Conservation (phyloP, 2,888 invertebrate genomes). For the Electrophaes corylata region DNA sequence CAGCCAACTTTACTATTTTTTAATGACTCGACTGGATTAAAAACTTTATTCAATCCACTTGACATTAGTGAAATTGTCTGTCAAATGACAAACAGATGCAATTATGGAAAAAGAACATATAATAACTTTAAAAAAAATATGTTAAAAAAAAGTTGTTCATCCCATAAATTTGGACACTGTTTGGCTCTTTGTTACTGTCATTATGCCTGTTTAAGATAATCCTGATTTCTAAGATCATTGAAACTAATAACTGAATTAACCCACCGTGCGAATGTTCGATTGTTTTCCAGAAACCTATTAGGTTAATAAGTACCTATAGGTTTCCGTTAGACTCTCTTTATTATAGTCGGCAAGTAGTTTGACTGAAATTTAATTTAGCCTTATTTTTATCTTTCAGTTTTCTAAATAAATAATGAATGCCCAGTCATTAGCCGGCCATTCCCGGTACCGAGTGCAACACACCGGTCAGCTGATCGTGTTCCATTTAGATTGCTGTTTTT, state of each 20-base stretch:
- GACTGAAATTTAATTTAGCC: slow-evolving; percentile 13
- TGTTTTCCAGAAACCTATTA: slow-evolving; percentile 34
- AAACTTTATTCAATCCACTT: too few relatives aligned
- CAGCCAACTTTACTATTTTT: too few relatives aligned
- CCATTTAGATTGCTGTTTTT: too few relatives aligned
- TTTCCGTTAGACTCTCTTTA: slow-evolving; percentile 24
- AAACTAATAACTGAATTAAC: slow-evolving; percentile 11
- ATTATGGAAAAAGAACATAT: too few relatives aligned
- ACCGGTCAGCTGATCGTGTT: too few relatives aligned
- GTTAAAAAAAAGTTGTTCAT: too few relatives aligned
- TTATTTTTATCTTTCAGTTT: neutral
- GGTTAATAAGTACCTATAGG: slow-evolving; percentile 8
- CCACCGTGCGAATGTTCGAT: slow-evolving; percentile 25
- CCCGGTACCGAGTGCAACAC: too few relatives aligned
- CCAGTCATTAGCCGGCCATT: too few relatives aligned
- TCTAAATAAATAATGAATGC: neutral
- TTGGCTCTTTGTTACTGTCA: neutral
- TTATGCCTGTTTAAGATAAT: neutral
- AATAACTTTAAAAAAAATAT: too few relatives aligned
- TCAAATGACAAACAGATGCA: too few relatives aligned
- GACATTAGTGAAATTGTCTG: too few relatives aligned
- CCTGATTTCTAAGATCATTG: slow-evolving; percentile 20
- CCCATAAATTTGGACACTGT: neutral
- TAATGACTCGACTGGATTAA: too few relatives aligned
- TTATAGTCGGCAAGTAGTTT: slow-evolving; percentile 19